These are phyloP conservation scores for Epistrophe grossulariae DNA, from an alignment of 2,888 invertebrate genomes.

Conservation along the genomic window DNA sequence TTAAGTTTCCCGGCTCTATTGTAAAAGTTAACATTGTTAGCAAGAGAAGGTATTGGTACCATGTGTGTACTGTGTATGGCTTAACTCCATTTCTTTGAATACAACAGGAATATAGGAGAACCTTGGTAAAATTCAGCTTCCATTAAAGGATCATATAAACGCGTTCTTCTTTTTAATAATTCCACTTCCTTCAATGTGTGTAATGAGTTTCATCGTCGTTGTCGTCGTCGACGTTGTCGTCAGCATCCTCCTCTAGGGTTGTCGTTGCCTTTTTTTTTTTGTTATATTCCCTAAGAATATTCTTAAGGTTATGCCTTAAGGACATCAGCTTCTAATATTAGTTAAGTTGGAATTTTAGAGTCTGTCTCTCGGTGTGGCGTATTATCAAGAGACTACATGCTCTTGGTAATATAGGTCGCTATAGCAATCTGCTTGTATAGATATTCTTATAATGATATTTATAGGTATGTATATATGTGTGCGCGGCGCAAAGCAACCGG, in stretches of 20 bases:
- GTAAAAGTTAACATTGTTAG: constrained; percentile 51
- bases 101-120: constrained; percentile 6
- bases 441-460: not conserved
- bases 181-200: constrained; percentile 63
- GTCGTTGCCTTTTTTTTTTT: constrained; percentile 18
- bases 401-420: constrained; percentile 48
- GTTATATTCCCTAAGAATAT: constrained; percentile 43
- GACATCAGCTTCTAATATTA: constrained; percentile 62
- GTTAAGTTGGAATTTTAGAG: constrained; percentile 66
- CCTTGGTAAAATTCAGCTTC: constrained; percentile 41
- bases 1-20: constrained; percentile 59
- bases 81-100: constrained; percentile 16
- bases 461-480: not conserved
- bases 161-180: constrained; percentile 65
- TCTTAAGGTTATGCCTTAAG: constrained; percentile 74
- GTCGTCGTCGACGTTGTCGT: constrained; percentile 10
- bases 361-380: constrained; percentile 39
- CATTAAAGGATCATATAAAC: constrained; percentile 51
- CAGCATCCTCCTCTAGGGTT: constrained; percentile 3
- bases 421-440: constrained; percentile 1
- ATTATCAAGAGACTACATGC: constrained; percentile 41
- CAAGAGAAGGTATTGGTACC: constrained; percentile 9
- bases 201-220: constrained; percentile 65
- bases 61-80: constrained; percentile 21
- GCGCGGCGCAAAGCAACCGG: constrained; percentile 33